A percentile compares a stretch with the other conserved stretches of the same genome.
Evolutionary conservation across 2,113 vertebrate species (phyloP).

Genomic region (Hippocampus abdominalis): DNA sequence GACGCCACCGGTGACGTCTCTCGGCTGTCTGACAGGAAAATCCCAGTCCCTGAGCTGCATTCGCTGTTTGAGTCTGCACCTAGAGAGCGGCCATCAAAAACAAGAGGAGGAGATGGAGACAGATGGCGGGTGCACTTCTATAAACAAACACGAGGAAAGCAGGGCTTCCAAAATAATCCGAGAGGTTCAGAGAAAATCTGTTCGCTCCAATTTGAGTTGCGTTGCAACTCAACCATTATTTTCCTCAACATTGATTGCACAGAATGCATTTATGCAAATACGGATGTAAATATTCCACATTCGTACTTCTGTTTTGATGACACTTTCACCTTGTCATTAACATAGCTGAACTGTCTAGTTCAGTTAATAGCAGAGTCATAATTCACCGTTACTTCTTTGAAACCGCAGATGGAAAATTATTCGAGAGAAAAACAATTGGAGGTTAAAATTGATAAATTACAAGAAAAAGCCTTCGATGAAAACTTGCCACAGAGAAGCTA

Average conservation of each 20-base stretch:
- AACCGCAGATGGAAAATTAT: not conserved
- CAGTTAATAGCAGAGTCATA: not conserved
- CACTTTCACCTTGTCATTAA: not conserved
- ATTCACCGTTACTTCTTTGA: too few species aligned
- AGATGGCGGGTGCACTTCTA: conserved; percentile 51
- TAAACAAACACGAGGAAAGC: conserved; percentile 56
- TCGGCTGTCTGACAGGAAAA: conserved; percentile 60
- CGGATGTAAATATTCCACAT: not conserved
- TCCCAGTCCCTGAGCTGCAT: conserved; percentile 54
- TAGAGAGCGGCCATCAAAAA: conserved; percentile 38
- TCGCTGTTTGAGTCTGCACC: conserved; percentile 60
- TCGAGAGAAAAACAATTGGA: not conserved
- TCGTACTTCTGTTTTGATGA: not conserved
- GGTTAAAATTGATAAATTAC: not conserved
- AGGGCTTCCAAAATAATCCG: conserved; percentile 37
- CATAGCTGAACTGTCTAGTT: not conserved
- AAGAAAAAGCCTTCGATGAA: too few species aligned
- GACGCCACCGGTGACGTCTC: conserved; percentile 42
- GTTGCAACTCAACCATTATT: not conserved
- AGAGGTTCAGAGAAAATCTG: conserved; percentile 37
- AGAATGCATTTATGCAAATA: not conserved
- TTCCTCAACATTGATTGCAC: not conserved
- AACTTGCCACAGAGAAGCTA: too few species aligned
- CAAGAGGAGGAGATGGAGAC: conserved; percentile 28
- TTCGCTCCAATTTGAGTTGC: conserved; percentile 27